Base-by-base conservation (phyloP, 2,113 vertebrate species). In the Carlito syrichta region DNA sequence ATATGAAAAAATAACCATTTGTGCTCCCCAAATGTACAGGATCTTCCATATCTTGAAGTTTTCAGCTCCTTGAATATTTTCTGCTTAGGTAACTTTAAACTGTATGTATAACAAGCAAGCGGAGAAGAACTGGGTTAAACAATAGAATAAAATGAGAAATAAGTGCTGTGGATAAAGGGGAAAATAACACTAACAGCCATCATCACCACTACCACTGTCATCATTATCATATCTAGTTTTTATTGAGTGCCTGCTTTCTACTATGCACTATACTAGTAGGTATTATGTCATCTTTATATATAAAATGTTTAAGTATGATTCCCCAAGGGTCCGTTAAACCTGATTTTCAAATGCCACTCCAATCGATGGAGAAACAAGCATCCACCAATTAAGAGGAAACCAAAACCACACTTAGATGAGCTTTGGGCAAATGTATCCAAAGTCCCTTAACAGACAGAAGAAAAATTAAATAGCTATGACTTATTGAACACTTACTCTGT, bases 311-410 rank as follows among this genome's bases (percentile, higher is more conserved):
- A 90, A 30, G 40, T 76, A 45, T 81, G 9, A 73, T 94, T 94
- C 68, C 35, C 14, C 56, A 88, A 76, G 9, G 45, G 22, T 43
- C 32, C 14, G 30, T 92, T 35, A 71, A 45, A 73, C 38, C 60
- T 96, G 68, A 79, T 63, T 83, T 89, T 82, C 68, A 96, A 96
- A 89, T 78, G 38, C 32, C 27, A 16, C 56, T 76, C 25, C 69
- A 92, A 87, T 71, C 81, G 63, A 25, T 40, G 22, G 76, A 92
- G 35, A 94, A 14, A 91, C n/a, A 92, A 81, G 82, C 43, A 58
- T 52, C n/a, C 23, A 56, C n/a, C 27, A 43, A 84, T 78, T 89
- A 86, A 68, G n/a, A 95, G 74, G 95, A 96, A 97, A 95, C 13
- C 56, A 79, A 86, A 95, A 38, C 69, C 56, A 86, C 45, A 69